Conservation (phyloP, 2,113 vertebrate species). For the Sturnira hondurensis region DNA sequence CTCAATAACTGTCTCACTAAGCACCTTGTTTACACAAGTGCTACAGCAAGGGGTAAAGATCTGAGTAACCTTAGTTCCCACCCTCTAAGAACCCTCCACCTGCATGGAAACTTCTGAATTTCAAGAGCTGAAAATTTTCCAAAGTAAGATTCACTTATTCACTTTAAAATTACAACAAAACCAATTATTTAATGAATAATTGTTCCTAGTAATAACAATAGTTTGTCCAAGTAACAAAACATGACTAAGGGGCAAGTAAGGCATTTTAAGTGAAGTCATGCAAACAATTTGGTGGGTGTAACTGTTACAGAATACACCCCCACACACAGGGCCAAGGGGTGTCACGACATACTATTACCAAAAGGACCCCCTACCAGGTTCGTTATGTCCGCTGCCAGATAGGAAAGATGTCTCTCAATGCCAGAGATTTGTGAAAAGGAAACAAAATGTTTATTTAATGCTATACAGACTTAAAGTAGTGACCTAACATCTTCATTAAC, state of each 20-base stretch:
- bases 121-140: background rate
- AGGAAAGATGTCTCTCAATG: no score
- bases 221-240: background rate
- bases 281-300: background rate
- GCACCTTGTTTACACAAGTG: background rate
- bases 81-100: background rate
- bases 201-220: background rate
- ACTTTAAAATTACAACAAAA: background rate
- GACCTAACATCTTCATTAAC: no score
- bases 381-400: no score
- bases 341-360: no score
- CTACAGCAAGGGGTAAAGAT: background rate
- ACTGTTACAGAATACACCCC: no score
- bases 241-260: background rate
- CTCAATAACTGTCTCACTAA: background rate
- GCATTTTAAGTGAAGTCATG: background rate
- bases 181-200: background rate
- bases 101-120: background rate
- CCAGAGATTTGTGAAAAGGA: no score
- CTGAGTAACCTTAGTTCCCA: background rate
- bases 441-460: no score
- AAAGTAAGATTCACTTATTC: background rate
- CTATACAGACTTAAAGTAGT: no score
- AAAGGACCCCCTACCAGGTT: no score
- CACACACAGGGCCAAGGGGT: no score